phyloP scores from a whole-genome alignment of 2,888 invertebrate species.

The Phengaris arion region DNA sequence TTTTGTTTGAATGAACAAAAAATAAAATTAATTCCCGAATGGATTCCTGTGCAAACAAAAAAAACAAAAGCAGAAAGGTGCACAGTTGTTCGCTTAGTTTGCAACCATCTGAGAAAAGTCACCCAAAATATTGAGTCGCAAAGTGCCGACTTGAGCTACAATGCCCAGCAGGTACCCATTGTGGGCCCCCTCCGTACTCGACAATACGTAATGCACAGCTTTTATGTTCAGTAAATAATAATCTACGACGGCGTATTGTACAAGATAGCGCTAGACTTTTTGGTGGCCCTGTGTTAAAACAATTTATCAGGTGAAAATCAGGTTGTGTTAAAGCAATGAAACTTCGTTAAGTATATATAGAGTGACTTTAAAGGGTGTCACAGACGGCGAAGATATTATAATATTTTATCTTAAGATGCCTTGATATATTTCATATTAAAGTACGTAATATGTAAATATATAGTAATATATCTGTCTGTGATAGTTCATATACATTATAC shows the following conservation, averaged over 20 bases:
- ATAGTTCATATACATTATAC: too few species aligned
- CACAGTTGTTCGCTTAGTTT: constrained; percentile 67
- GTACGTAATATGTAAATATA: too few species aligned
- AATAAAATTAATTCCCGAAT: constrained; percentile 24
- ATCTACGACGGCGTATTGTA: constrained; percentile 49
- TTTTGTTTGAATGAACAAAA: background rate
- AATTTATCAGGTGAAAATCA: constrained; percentile 3
- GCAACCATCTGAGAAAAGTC: constrained; percentile 56
- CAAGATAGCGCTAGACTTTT: constrained; percentile 34
- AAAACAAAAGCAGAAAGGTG: constrained; percentile 55
- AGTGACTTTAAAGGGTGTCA: background rate
- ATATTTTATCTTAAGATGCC: too few species aligned
- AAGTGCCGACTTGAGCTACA: constrained; percentile 72
- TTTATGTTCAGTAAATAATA: constrained; percentile 63
- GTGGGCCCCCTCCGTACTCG: constrained; percentile 58
- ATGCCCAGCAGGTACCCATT: constrained; percentile 75
- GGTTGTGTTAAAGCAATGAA: background rate
- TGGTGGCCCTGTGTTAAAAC: constrained; percentile 18
- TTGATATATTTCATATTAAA: too few species aligned
- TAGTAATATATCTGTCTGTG: too few species aligned
- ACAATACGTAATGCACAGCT: constrained; percentile 73
- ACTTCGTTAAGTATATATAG: background rate
- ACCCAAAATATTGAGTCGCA: constrained; percentile 77
- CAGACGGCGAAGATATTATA: too few species aligned
- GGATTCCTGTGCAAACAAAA: constrained; percentile 49